Base-by-base conservation (phyloP, 2,888 invertebrate species). In the Melanchra persicariae region DNA sequence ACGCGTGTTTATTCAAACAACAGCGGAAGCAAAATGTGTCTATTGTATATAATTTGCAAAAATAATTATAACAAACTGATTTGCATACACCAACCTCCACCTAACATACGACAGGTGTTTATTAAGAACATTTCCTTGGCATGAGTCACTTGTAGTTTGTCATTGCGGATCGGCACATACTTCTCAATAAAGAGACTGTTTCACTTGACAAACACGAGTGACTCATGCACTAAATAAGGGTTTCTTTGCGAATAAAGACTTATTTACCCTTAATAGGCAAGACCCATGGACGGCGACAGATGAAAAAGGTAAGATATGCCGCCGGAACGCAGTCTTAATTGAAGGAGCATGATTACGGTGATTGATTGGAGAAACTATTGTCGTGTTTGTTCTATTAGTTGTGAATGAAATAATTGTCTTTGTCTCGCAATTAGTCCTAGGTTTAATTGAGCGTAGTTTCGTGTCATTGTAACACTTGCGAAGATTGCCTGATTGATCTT, bases 181-280 rank as follows among this genome's bases (percentile, higher is more conserved):
- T 91, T 92, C 89, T 89, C 87, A 87, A 90, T 90, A 91, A 88
- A 87, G 82, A 83, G 83, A 87, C 81, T 88, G 90, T 89, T 89
- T 90, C 87, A 88, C 87, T 88, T 87, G 86, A 89, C 89, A 90
- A 90, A 91, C 87, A 87, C 84, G 67, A 87, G 85, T 95, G 93
- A 94, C 85, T 94, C 93, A 85, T 87, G 76, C 70, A 87, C 94
- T 94, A 91, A 93, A 95, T 94, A 95, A 94, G 94, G 94, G 92
- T 89, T 90, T 90, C 88, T 91, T 90, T 90, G 89, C 83, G 88
- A 90, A 91, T 91, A 89, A 91, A 91, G 88, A 76, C 89, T 89
- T 91, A 92, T 93, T 91, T 93, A 87, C 88, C 94, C 93, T 88
- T 93, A 92, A 86, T 90, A 88, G 94, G 94, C 67, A 79, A 89